Evolutionary conservation across 2,113 vertebrate species (phyloP), one percentile per base, ranked within the genome.

Genomic region (Rhodinocichla rosea): DNA sequence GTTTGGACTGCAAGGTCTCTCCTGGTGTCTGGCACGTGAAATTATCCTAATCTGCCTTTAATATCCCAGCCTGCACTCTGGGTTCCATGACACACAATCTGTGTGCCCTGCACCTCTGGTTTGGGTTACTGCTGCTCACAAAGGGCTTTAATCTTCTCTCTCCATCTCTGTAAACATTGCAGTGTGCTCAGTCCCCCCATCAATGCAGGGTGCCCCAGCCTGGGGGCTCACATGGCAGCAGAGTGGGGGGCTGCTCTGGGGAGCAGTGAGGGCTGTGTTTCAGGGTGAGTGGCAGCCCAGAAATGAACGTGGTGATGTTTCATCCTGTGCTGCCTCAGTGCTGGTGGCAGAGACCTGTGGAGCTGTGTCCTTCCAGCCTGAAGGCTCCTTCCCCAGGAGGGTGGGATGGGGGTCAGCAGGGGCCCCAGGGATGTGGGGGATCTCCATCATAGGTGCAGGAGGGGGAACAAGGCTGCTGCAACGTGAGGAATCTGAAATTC

Each of bases 1-100:
- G 96, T 93, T 93, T 96, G 89, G 89, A 91, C 89, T 95, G 80
- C 67, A 65, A 82, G 90, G 86, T 89, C 86, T 89, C 79, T 89
- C 49, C 76, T 92, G 83, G 94, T 78, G 83, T 95, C 95, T 96
- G 94, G 92, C 79, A 95, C 1, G 8, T 92, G 94, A 93, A 92
- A 79, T 83, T 90, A 77, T 44, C 69, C 60, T 94, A 87, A 94
- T 90, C 91, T 89, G 87, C 64, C 56, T 87, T 93, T 89, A 77
- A 49, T 42, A 88, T 82, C 84, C 77, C 90, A n/a, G 85, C 73
- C 69, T 55, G 45, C 74, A 19, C 77, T 85, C 35, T 30, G 56
- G 81, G 33, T 94, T 60, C 83, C 17, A 10, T 60, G 65, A 88
- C 74, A 86, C 42, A 74, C 53, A 33, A 20, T 89, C 84, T 86